Percentiles rank a stretch among this genome's conserved stretches.
phyloP scores from a whole-genome alignment of 2,888 invertebrate species.

The Cinara cedri region DNA sequence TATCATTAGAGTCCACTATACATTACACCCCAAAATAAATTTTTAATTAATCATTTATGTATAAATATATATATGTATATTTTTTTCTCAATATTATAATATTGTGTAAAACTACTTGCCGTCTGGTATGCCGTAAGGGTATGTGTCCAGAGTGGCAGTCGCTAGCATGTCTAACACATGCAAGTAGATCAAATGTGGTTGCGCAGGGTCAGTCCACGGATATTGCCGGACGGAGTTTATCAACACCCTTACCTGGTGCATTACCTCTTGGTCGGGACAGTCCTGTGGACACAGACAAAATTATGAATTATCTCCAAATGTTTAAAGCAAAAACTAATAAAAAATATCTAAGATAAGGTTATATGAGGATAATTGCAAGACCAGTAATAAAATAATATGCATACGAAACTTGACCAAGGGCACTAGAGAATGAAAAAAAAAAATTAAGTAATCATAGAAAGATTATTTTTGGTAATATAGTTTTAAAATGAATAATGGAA shows the following conservation, averaged over 20 bases:
- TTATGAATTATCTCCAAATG: not conserved
- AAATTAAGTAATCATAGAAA: too few relatives aligned
- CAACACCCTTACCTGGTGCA: conserved; percentile 80
- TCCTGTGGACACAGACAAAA: conserved; percentile 68
- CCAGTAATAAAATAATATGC: too few relatives aligned
- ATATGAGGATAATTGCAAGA: too few relatives aligned
- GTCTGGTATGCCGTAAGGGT: conserved; percentile 84
- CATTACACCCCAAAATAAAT: too few relatives aligned
- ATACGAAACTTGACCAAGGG: too few relatives aligned
- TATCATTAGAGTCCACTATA: conserved; percentile 93
- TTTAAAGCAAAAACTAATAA: not conserved
- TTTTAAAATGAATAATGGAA: too few relatives aligned
- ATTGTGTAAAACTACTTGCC: conserved; percentile 65
- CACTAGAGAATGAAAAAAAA: too few relatives aligned
- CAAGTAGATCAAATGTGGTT: conserved; percentile 74
- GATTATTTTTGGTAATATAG: too few relatives aligned
- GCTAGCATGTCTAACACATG: conserved; percentile 80
- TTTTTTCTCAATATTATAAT: not conserved
- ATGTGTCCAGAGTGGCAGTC: conserved; percentile 79
- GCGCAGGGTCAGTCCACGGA: conserved; percentile 73
- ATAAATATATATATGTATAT: not conserved
- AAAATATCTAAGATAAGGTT: not conserved
- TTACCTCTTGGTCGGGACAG: conserved; percentile 84
- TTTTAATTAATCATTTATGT: not conserved
- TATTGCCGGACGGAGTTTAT: conserved; percentile 80